A percentile compares a stretch with the other conserved stretches of the same genome.
These are phyloP conservation scores for Peucedramus taeniatus DNA, from an alignment of 2,113 vertebrate genomes.

Conservation along the genomic window DNA sequence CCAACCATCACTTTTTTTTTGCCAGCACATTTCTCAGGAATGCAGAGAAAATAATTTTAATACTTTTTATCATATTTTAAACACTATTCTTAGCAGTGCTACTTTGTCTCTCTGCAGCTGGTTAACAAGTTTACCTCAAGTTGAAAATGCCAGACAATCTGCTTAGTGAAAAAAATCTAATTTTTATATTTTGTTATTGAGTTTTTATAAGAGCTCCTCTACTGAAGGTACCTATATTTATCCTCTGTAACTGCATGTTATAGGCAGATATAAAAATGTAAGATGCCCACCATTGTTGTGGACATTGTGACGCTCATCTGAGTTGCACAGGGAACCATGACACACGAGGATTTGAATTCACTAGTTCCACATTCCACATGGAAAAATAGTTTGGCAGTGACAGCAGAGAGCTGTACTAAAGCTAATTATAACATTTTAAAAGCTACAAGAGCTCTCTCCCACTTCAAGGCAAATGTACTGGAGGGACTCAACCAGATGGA, in stretches of 20 bases:
- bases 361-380: background rate
- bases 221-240: background rate
- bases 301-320: background rate
- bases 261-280: background rate
- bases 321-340: background rate
- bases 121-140: background rate
- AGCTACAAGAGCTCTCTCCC: background rate
- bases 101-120: background rate
- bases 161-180: background rate
- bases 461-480: background rate
- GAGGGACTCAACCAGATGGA: background rate
- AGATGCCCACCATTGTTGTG: background rate
- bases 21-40: background rate
- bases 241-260: background rate
- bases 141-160: background rate
- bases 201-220: background rate
- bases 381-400: background rate
- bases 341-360: background rate
- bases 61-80: background rate
- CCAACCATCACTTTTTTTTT: background rate
- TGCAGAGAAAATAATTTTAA: background rate
- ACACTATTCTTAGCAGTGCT: background rate
- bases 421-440: background rate
- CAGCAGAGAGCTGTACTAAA: background rate
- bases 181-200: background rate